phyloP scores from a whole-genome alignment of 2,888 invertebrate genomes.

The Galeruca laticollis region DNA sequence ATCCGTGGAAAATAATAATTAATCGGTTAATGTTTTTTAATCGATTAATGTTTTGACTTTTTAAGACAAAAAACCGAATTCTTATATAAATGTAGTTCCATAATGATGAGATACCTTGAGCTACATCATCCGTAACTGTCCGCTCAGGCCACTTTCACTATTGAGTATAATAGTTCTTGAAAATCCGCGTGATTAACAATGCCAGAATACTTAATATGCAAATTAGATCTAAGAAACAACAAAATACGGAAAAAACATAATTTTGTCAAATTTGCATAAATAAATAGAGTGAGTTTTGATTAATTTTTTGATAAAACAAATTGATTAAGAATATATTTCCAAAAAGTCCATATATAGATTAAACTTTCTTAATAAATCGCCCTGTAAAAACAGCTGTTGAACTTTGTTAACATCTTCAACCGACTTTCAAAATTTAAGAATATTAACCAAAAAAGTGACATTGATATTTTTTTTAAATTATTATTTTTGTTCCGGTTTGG shows the following conservation, averaged over 20 bases:
- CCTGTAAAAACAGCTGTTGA: too few species aligned
- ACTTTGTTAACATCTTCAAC: too few species aligned
- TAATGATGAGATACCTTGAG: background rate
- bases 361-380: too few species aligned
- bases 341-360: too few species aligned
- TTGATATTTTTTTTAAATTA: too few species aligned
- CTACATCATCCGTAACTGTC: background rate
- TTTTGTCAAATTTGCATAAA: background rate
- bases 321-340: too few species aligned
- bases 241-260: background rate
- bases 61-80: background rate
- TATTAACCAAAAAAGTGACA: too few species aligned
- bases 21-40: background rate
- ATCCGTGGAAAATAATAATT: too few species aligned
- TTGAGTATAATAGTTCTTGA: background rate
- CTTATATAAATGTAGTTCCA: background rate
- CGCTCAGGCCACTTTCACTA: background rate
- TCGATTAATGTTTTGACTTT: background rate
- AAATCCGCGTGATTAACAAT: background rate
- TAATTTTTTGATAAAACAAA: too few species aligned
- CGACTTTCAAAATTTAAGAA: too few species aligned
- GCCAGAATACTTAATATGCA: constrained; percentile 1
- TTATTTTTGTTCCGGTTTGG: too few species aligned
- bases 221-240: background rate
- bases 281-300: background rate